Conservation (phyloP, 2,797 vertebrate species). For the Masticophis lateralis region DNA sequence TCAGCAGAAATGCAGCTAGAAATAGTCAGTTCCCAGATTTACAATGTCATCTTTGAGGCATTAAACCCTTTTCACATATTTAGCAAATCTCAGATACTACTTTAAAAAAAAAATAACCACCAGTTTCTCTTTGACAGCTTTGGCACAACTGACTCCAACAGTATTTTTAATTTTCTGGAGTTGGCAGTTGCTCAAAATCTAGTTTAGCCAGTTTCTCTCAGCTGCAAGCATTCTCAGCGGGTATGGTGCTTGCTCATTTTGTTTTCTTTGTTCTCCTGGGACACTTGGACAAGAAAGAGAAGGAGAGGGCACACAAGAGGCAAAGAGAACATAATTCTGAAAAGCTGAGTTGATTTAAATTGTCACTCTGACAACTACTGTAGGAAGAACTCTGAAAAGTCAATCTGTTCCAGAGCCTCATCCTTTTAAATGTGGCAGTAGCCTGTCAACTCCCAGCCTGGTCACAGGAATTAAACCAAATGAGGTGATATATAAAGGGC, state of each 20-base stretch:
- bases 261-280: conserved; percentile 45
- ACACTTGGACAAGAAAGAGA: conserved; percentile 40
- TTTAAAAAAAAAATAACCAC: conserved; percentile 18
- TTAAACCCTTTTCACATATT: not conserved
- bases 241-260: conserved; percentile 40
- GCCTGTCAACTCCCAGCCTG: conserved; percentile 32
- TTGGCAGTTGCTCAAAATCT: conserved; percentile 55
- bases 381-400: conserved; percentile 29
- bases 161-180: conserved; percentile 30
- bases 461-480: conserved; percentile 41
- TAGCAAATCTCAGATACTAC: conserved; percentile 7
- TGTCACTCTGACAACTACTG: conserved; percentile 43
- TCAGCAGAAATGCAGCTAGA: not conserved
- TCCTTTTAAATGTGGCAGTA: not conserved
- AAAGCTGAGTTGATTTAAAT: conserved; percentile 44
- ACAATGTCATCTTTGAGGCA: not conserved
- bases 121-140: conserved; percentile 27
- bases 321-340: conserved; percentile 38
- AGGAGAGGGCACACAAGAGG: conserved; percentile 8
- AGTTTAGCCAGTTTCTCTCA: conserved; percentile 47
- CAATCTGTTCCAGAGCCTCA: conserved; percentile 10
- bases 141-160: not conserved
- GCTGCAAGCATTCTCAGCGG: conserved; percentile 41
- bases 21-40: not conserved
- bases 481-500: conserved; percentile 38